These are phyloP conservation scores for Drosophila bocqueti DNA, from an alignment of 1,140 invertebrate species.

Conservation along the genomic window DNA sequence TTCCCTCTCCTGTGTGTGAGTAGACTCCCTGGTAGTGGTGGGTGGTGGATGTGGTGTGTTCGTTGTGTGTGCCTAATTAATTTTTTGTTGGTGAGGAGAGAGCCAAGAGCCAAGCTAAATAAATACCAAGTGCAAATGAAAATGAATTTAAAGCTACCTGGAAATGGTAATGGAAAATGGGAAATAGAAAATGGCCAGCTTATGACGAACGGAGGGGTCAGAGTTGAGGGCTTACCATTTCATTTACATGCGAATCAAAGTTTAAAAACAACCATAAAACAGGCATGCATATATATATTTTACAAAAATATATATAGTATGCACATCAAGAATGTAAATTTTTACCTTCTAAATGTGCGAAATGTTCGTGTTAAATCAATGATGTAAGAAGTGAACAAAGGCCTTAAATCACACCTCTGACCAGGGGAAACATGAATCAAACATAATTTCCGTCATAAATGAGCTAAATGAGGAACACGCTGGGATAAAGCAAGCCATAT, in stretches of 20 bases:
- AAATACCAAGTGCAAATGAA: slow-evolving; percentile 47
- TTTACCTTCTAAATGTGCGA: background rate
- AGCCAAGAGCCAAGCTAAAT: slow-evolving; percentile 59
- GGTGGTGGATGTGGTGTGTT: slow-evolving; percentile 1
- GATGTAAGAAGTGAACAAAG: slow-evolving; percentile 28
- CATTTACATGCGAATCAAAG: slow-evolving; percentile 3
- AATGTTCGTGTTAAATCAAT: slow-evolving; percentile 13
- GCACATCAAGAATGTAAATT: background rate
- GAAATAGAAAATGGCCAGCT: slow-evolving; percentile 7
- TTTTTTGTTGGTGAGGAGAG: slow-evolving; percentile 36
- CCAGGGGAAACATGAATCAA: slow-evolving; percentile 22
- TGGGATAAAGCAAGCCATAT: background rate
- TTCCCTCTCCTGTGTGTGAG: slow-evolving; percentile 7
- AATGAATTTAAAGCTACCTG: slow-evolving; percentile 32
- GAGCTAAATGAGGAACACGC: background rate
- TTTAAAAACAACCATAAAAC: slow-evolving; percentile 1
- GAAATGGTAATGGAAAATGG: slow-evolving; percentile 36
- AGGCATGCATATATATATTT: background rate
- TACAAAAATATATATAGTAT: background rate
- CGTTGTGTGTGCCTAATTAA: slow-evolving; percentile 63
- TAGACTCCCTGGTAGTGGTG: slow-evolving; percentile 1
- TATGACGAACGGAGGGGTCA: slow-evolving; percentile 6
- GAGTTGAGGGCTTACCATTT: slow-evolving; percentile 15
- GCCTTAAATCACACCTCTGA: slow-evolving; percentile 8
- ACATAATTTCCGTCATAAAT: background rate